Percentiles rank a stretch among this genome's conserved stretches.
Conservation (phyloP, 2,797 vertebrate genomes). For the Pyrocephalus nanus region DNA sequence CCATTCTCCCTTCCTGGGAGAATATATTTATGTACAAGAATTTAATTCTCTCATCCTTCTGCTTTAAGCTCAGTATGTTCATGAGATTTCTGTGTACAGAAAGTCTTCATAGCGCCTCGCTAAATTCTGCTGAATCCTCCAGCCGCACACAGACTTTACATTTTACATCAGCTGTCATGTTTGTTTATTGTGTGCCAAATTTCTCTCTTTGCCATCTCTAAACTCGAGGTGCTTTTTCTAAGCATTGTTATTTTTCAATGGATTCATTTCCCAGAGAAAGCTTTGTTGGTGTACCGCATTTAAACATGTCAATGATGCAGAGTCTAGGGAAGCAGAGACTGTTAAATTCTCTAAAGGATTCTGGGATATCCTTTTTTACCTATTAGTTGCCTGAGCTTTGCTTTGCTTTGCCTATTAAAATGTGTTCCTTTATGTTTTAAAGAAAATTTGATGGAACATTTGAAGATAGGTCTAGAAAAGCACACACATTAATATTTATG, state of each 20-base stretch:
- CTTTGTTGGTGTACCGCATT: background rate
- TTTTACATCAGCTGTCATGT: background rate
- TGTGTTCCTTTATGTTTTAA: conserved; percentile 27
- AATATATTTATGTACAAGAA: background rate
- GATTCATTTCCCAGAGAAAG: background rate
- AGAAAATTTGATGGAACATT: conserved; percentile 22
- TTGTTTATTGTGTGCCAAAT: background rate
- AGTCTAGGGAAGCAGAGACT: background rate
- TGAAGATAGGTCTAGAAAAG: conserved; percentile 30
- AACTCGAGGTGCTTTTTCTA: background rate
- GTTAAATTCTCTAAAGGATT: conserved; percentile 13
- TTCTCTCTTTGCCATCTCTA: background rate
- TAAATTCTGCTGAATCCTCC: background rate
- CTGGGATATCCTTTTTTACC: background rate
- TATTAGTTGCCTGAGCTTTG: conserved; percentile 22
- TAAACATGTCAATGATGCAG: background rate
- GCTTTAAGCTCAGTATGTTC: background rate
- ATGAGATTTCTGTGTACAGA: background rate
- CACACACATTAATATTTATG: conserved; percentile 30
- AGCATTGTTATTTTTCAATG: background rate
- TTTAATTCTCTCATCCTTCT: background rate
- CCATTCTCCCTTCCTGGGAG: background rate
- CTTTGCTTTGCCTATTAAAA: conserved; percentile 47
- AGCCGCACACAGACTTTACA: background rate
- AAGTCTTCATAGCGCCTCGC: background rate